Conservation (phyloP, 1,140 invertebrate species). For the Camponotus floridanus region DNA sequence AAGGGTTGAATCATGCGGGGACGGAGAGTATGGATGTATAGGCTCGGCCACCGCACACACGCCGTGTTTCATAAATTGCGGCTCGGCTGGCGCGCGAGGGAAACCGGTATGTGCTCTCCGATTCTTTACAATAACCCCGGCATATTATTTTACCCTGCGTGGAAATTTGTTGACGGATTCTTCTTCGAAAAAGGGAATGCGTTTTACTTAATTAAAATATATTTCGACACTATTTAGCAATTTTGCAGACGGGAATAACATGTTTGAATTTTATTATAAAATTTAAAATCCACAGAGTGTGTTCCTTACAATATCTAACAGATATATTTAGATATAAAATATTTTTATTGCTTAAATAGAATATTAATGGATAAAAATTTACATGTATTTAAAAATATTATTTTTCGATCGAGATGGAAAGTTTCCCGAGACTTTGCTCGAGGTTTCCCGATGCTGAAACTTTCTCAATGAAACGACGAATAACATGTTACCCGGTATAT, state of each 20-base stretch:
- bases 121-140: constrained; percentile 26
- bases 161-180: constrained; percentile 12
- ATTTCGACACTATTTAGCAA: background rate
- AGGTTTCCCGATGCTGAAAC: background rate
- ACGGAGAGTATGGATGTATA: constrained; percentile 2
- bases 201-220: constrained; percentile 11
- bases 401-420: background rate
- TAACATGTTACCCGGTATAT: constrained; percentile 41
- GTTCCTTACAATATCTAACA: no score
- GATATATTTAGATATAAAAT: background rate
- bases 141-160: constrained; percentile 17
- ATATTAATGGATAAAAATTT: background rate
- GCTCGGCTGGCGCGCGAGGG: background rate
- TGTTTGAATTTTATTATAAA: background rate
- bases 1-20: constrained; percentile 49
- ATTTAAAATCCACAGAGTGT: background rate
- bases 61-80: constrained; percentile 58
- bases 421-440: background rate
- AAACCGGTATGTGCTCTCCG: constrained; percentile 10
- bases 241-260: background rate
- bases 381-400: background rate
- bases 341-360: background rate
- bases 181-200: constrained; percentile 3
- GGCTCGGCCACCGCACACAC: constrained; percentile 5
- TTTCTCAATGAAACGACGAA: background rate